phyloP scores from a whole-genome alignment of 2,113 vertebrate genomes.

The Cnemophilus loriae region DNA sequence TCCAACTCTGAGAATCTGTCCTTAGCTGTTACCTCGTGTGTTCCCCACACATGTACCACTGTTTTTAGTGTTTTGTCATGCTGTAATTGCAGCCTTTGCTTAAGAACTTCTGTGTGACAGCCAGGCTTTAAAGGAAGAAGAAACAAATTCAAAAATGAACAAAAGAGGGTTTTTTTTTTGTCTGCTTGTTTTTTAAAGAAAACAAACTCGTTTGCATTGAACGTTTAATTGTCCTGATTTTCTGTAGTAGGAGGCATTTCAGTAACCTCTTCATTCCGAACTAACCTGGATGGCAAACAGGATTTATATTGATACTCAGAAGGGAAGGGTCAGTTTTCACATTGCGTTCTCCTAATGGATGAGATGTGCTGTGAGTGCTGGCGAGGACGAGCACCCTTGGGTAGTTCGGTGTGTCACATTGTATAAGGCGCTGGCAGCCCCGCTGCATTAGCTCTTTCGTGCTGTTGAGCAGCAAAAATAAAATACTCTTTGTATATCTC shows the following conservation, averaged over 20 bases:
- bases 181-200: not conserved
- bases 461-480: constrained; percentile 38
- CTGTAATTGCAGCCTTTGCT: not conserved
- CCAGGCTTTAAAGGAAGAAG: not conserved
- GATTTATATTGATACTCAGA: not conserved
- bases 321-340: constrained; percentile 47
- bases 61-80: not conserved
- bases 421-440: constrained; percentile 36
- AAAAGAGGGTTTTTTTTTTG: not conserved
- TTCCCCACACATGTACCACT: not conserved
- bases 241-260: not conserved
- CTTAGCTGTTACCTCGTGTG: not conserved
- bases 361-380: constrained; percentile 31
- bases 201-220: not conserved
- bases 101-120: not conserved
- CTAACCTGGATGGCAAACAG: not conserved
- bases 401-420: constrained; percentile 37
- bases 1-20: not conserved
- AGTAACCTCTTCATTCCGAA: not conserved
- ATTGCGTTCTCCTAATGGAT: not conserved
- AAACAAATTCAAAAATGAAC: not conserved
- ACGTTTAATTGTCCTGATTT: not conserved
- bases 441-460: not conserved
- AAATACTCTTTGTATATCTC: not conserved
- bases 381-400: constrained; percentile 41